Evolutionary conservation across 2,888 invertebrate species (phyloP), one percentile per base, ranked within the genome.

Genomic region (Fabriciana adippe): DNA sequence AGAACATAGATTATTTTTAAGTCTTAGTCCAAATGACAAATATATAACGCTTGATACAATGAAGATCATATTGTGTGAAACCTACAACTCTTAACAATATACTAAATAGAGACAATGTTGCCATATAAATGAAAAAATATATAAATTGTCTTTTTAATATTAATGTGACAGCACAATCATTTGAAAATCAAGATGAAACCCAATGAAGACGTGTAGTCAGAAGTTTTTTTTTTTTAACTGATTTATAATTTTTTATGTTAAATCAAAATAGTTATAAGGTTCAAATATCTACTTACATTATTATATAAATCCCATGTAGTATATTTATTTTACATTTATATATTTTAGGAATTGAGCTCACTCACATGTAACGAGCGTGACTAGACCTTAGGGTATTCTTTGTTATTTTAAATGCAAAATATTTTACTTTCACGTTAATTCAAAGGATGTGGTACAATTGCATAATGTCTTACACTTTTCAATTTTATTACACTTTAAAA

Each of bases 311-410:
- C 48, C 26, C 57, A 48, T 11, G 11, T 1, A 11, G 4, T 26
- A 41, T 41, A 41, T 3, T 45, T 31, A 59, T 15, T 18, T 53
- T 45, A 53, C 59, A 59, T 57, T 65, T 47, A 54, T 53, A 65
- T 47, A 41, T 8, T 41, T 41, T 35, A 53, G 41, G 59, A 65
- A 65, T 54, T 51, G 45, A 59, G 65, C 65, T 65, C 59, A 26
- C 18, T 45, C 15, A 65, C 48, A 59, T 64, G 47, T 59, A 53
- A 59, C 59, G 59, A 65, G 59, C 16, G 14, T 65, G 65, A 65
- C 65, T 65, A 65, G 65, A 65, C 15, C 6, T 47, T 65, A 47
- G 65, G 65, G 59, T 65, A 65, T 59, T 65, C 65, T 59, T 59
- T 59, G 65, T 59, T 31, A 18, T 18, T 65, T 45, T 59, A 65